phyloP scores from a whole-genome alignment of 2,113 vertebrate species.

The Rhinogobius similis region DNA sequence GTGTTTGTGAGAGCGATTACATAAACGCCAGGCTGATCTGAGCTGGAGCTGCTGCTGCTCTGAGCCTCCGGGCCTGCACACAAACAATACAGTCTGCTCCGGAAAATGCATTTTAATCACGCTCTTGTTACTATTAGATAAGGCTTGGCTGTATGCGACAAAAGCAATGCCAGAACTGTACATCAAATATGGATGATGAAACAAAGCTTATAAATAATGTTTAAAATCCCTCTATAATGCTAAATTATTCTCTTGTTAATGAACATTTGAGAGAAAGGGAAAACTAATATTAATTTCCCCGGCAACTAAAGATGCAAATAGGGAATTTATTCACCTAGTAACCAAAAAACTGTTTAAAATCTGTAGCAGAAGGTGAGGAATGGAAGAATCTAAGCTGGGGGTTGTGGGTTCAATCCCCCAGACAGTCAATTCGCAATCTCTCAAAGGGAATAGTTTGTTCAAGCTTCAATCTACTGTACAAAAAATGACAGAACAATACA shows the following conservation, averaged over 20 bases:
- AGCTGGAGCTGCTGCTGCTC: constrained; percentile 51
- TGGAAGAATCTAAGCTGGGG: no score
- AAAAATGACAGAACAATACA: background rate
- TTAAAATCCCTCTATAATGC: background rate
- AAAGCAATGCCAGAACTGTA: background rate
- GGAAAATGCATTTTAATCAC: constrained; percentile 37
- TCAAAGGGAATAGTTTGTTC: no score
- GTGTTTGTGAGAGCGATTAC: constrained; percentile 44
- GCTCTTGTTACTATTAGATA: constrained; percentile 27
- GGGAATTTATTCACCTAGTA: no score
- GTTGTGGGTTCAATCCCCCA: no score
- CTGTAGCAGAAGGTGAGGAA: no score
- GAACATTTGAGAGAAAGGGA: no score
- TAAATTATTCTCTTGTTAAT: no score
- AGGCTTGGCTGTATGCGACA: constrained; percentile 19
- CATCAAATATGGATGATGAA: background rate
- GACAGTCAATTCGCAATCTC: no score
- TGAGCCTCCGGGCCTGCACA: constrained; percentile 28
- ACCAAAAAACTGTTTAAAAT: no score
- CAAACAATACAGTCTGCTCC: constrained; percentile 18
- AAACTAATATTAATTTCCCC: no score
- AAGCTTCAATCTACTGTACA: background rate
- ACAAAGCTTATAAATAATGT: background rate
- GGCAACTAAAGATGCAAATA: no score
- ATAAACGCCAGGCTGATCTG: constrained; percentile 58